Evolutionary conservation across 2,113 vertebrate species (phyloP).

Genomic region (Gymnogyps californianus): DNA sequence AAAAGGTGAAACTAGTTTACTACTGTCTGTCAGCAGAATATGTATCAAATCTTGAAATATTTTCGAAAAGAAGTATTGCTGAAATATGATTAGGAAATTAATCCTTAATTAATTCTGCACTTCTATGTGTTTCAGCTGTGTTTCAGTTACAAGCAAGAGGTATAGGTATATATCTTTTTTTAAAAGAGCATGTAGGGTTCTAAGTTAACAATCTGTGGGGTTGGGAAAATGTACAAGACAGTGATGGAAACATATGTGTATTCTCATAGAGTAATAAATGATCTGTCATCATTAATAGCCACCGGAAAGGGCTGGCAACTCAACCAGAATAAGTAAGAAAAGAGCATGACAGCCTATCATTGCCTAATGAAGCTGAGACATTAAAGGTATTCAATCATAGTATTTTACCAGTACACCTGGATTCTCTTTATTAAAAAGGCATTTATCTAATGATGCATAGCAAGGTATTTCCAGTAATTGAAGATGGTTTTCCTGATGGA

Average conservation of each 20-base stretch:
- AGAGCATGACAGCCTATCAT: neutral
- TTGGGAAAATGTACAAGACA: neutral
- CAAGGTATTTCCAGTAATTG: slow-evolving; percentile 14
- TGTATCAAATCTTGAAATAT: neutral
- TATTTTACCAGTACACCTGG: slow-evolving; percentile 37
- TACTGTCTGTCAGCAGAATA: neutral
- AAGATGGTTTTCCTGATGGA: neutral
- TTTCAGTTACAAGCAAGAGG: neutral
- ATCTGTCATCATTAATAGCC: slow-evolving; percentile 52
- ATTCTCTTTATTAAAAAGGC: slow-evolving; percentile 66
- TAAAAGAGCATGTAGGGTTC: neutral
- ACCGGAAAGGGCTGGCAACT: slow-evolving; percentile 33
- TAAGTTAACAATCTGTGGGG: neutral
- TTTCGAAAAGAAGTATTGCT: neutral
- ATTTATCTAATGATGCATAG: slow-evolving; percentile 51
- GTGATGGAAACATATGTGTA: slow-evolving; percentile 22
- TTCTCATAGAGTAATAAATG: slow-evolving; percentile 49
- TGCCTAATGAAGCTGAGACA: slow-evolving; percentile 51
- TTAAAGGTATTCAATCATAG: slow-evolving; percentile 38
- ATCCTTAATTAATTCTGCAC: neutral
- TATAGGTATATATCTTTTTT: neutral
- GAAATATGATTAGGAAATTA: neutral
- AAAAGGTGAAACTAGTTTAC: neutral
- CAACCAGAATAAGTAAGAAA: slow-evolving; percentile 41
- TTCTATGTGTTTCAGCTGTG: neutral